phyloP scores from a whole-genome alignment of 2,888 invertebrate genomes.

The Cataglyphis livida region DNA sequence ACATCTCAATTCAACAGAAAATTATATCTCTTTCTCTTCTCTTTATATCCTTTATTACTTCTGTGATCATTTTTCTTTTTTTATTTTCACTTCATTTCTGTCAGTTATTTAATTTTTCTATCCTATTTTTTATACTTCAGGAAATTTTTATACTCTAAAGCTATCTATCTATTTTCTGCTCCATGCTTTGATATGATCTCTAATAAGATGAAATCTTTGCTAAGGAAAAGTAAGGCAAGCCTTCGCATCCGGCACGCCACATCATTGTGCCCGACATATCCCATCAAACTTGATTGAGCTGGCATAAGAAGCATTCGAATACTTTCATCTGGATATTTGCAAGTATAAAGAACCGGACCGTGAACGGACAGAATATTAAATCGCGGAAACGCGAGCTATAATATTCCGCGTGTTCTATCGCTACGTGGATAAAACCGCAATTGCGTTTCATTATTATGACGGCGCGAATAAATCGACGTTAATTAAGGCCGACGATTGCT shows the following conservation, averaged over 20 bases:
- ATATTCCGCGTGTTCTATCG: background rate
- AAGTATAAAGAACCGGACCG: background rate
- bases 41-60: background rate
- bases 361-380: background rate
- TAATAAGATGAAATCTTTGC: background rate
- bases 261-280: background rate
- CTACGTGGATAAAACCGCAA: background rate
- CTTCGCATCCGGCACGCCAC: background rate
- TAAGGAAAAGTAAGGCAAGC: background rate
- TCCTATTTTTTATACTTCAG: too few relatives aligned
- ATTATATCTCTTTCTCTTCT: background rate
- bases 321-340: slow-evolving; percentile 5
- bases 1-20: background rate
- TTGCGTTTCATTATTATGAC: slow-evolving; percentile 3
- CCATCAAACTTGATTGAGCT: background rate
- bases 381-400: background rate
- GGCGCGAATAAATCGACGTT: slow-evolving; percentile 28
- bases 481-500: slow-evolving; percentile 55
- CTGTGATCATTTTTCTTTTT: background rate
- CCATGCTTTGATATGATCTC: background rate
- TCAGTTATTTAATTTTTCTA: background rate
- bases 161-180: background rate
- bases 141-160: background rate
- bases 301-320: background rate
- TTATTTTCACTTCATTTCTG: background rate